Conservation (phyloP, 2,888 invertebrate genomes). For the Hydriomena furcata region DNA sequence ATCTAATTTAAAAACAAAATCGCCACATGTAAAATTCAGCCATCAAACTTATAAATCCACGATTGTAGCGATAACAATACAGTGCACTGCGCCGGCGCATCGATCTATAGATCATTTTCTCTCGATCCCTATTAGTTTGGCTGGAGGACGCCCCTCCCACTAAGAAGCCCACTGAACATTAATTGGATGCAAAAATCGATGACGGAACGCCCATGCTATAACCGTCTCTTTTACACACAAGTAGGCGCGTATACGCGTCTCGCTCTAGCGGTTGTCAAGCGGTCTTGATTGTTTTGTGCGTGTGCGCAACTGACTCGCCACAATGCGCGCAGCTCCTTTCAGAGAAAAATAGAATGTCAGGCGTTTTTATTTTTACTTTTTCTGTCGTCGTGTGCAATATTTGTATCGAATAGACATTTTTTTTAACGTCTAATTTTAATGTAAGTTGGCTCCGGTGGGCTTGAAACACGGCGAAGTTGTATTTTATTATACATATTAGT, state of each 20-base stretch:
- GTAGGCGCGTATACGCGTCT: conserved; percentile 37
- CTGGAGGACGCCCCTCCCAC: conserved; percentile 69
- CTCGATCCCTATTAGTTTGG: conserved; percentile 79
- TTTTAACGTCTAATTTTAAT: conserved; percentile 72
- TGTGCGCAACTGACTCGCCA: conserved; percentile 61
- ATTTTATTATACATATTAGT: background rate
- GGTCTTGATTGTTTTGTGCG: conserved; percentile 71
- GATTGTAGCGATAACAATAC: conserved; percentile 79
- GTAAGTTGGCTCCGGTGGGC: conserved; percentile 57
- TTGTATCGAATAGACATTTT: conserved; percentile 71
- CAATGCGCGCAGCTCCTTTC: conserved; percentile 72
- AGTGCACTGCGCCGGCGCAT: conserved; percentile 61
- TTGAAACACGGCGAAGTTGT: conserved; percentile 49
- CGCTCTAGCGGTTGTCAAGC: conserved; percentile 48
- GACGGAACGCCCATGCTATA: conserved; percentile 67
- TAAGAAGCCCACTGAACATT: conserved; percentile 80
- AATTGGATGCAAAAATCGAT: conserved; percentile 76
- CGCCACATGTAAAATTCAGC: conserved; percentile 64
- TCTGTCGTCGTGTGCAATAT: conserved; percentile 77
- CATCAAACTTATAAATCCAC: conserved; percentile 74
- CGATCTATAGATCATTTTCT: conserved; percentile 81
- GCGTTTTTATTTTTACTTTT: conserved; percentile 65
- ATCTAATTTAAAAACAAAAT: conserved; percentile 45
- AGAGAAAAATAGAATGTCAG: conserved; percentile 76
- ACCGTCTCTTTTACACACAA: conserved; percentile 46